Percentiles rank a stretch among this genome's conserved stretches.
phyloP scores from a whole-genome alignment of 2,113 vertebrate species.

The Clarias gariepinus region DNA sequence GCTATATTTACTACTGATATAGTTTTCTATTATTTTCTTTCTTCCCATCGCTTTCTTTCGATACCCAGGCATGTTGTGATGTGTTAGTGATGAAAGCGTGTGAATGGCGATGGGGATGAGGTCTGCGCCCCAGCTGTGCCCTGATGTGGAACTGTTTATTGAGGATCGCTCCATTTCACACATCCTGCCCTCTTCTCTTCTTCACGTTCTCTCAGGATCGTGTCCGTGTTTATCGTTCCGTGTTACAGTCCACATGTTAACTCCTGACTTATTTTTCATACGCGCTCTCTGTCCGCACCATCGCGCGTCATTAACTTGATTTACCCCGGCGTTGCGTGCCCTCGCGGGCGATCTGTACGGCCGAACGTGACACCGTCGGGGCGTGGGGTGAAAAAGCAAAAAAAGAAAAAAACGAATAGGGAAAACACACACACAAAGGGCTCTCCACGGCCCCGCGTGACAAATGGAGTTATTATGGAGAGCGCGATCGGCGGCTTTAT shows the following conservation, averaged over 20 bases:
- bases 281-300: background rate
- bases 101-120: background rate
- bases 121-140: background rate
- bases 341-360: background rate
- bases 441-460: slow-evolving; percentile 20
- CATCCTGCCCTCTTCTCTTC: background rate
- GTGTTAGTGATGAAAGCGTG: background rate
- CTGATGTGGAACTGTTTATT: slow-evolving; percentile 9
- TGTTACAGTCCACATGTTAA: background rate
- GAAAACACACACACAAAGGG: background rate
- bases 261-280: slow-evolving; percentile 5
- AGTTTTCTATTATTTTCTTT: no score
- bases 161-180: background rate
- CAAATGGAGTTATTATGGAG: slow-evolving; percentile 17
- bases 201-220: background rate
- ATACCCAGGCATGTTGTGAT: no score
- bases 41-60: no score
- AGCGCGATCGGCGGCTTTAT: slow-evolving; percentile 17
- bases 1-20: no score
- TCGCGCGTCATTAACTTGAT: slow-evolving; percentile 24
- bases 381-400: background rate
- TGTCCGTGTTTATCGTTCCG: slow-evolving; percentile 18
- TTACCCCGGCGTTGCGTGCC: background rate
- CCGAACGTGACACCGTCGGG: background rate
- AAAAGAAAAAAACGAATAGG: background rate